These are phyloP conservation scores for Aphidius gifuensis DNA, from an alignment of 1,140 invertebrate genomes.

Conservation along the genomic window DNA sequence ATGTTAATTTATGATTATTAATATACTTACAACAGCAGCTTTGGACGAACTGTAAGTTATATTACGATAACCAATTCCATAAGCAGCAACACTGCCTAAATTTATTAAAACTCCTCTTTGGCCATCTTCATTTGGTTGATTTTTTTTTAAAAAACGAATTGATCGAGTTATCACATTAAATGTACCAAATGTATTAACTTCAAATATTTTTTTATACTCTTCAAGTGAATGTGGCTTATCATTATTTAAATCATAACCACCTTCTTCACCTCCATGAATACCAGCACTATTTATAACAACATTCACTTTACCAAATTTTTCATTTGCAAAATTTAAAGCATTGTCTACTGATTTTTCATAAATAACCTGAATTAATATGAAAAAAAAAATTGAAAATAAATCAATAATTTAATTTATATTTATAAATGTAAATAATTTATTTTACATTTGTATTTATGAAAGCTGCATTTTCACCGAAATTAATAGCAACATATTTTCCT, in stretches of 20 bases:
- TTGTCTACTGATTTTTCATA: background rate
- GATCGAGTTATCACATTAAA: constrained; percentile 3
- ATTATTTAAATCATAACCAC: background rate
- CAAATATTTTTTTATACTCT: background rate
- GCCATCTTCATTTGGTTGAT: background rate
- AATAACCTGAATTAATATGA: background rate
- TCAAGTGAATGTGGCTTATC: background rate
- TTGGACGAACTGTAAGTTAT: constrained; percentile 8
- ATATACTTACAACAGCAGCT: constrained; percentile 19
- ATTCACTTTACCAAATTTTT: background rate
- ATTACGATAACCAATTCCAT: constrained; percentile 54
- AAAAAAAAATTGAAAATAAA: no score
- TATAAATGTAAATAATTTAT: background rate
- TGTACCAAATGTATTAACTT: constrained; percentile 8
- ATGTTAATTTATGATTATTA: no score
- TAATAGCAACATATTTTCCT: constrained; percentile 27
- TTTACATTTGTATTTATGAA: constrained; percentile 34
- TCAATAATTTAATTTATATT: no score
- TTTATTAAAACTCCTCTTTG: constrained; percentile 4
- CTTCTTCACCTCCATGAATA: background rate
- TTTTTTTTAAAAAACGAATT: background rate
- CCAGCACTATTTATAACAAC: background rate
- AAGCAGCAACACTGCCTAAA: constrained; percentile 6
- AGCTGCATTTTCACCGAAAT: constrained; percentile 30
- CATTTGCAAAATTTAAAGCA: background rate